Conservation (phyloP, 2,888 invertebrate species). For the Balanococcus diminutus region DNA sequence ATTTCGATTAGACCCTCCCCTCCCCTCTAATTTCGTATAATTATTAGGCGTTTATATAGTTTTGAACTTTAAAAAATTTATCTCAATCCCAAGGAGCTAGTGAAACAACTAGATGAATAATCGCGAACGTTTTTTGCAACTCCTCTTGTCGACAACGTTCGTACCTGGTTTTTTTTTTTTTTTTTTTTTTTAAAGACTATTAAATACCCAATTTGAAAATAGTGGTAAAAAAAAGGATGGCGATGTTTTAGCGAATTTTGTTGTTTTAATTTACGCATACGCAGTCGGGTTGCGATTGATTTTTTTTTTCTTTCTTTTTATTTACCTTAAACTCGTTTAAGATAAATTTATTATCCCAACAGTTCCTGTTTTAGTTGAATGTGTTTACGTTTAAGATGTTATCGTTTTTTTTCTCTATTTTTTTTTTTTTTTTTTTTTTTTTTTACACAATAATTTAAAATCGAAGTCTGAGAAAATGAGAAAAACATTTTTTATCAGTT, state of each 20-base stretch:
- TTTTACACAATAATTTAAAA: background rate
- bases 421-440: background rate
- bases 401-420: background rate
- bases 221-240: background rate
- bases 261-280: background rate
- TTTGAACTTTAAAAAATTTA: no score
- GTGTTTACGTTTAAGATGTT: conserved; percentile 2
- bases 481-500: background rate
- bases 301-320: background rate
- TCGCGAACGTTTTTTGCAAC: background rate
- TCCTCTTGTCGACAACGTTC: background rate
- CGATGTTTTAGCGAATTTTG: background rate
- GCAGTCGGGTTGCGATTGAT: background rate
- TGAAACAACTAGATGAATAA: background rate
- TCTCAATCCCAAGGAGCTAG: no score
- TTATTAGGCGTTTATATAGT: no score
- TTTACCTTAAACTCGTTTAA: background rate
- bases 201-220: background rate
- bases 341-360: background rate
- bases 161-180: no score
- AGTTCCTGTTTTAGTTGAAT: conserved; percentile 27
- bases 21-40: no score
- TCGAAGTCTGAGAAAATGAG: background rate
- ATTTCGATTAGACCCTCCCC: no score
- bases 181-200: background rate